phyloP scores from a whole-genome alignment of 2,888 invertebrate species.

The Antheraea yamamai region DNA sequence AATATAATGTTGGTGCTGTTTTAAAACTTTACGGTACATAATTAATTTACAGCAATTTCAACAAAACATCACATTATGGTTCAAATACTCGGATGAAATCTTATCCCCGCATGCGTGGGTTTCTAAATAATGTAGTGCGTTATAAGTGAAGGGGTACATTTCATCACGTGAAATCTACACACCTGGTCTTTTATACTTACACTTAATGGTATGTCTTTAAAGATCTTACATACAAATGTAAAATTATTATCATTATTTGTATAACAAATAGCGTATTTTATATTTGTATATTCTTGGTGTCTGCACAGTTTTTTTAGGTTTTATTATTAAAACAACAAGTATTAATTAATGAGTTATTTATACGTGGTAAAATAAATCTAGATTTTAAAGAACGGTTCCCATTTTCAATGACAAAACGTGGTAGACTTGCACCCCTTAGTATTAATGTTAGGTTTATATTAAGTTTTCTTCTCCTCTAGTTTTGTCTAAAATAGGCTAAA shows the following conservation, averaged over 20 bases:
- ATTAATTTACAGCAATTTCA: background rate
- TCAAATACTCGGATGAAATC: background rate
- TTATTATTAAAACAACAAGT: background rate
- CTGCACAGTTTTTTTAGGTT: background rate
- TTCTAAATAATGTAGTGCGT: slow-evolving; percentile 6
- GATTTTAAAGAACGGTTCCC: no score
- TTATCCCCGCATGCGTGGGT: background rate
- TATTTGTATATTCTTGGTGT: background rate
- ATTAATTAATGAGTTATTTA: no score
- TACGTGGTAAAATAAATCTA: no score
- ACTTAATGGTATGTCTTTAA: background rate
- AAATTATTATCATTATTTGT: background rate
- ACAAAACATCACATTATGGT: background rate
- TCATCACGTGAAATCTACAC: slow-evolving; percentile 8
- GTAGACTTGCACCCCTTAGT: no score
- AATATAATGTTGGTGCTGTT: background rate
- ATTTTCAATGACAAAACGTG: no score
- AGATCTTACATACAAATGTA: slow-evolving; percentile 4
- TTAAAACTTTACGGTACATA: background rate
- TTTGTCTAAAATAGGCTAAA: no score
- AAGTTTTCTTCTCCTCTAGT: no score
- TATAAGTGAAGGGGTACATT: background rate
- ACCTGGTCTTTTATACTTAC: slow-evolving; percentile 12
- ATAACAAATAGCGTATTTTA: background rate
- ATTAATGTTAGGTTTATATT: no score